Conservation (phyloP, 2,888 invertebrate genomes). For the Hydropsyche betteni region DNA sequence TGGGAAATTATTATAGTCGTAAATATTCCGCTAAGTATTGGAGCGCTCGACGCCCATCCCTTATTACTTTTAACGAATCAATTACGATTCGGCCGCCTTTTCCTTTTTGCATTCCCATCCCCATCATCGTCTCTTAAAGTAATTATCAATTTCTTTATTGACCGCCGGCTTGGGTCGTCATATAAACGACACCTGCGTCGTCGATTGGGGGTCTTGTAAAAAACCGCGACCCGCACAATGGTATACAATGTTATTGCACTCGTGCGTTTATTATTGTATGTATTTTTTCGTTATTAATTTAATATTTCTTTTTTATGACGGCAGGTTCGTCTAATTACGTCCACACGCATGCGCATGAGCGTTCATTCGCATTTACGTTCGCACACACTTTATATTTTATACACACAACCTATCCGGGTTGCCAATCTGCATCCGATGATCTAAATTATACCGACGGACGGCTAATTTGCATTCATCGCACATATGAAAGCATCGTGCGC, state of each 20-base stretch:
- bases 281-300: constrained; percentile 33
- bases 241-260: constrained; percentile 17
- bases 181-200: constrained; percentile 17
- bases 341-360: constrained; percentile 26
- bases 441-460: constrained; percentile 29
- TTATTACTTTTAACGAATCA: constrained; percentile 10
- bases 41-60: not conserved
- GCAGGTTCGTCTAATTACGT: constrained; percentile 27
- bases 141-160: constrained; percentile 22
- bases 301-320: constrained; percentile 19
- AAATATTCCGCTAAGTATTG: not conserved
- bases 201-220: constrained; percentile 20
- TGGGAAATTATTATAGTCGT: constrained; percentile 1
- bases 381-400: constrained; percentile 8
- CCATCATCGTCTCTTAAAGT: not conserved
- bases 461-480: constrained; percentile 24
- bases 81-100: constrained; percentile 3
- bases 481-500: constrained; percentile 2
- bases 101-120: not conserved
- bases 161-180: constrained; percentile 1
- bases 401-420: constrained; percentile 16
- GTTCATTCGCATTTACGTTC: constrained; percentile 9
- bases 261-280: constrained; percentile 9
- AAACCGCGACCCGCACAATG: constrained; percentile 31
- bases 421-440: constrained; percentile 33